Percentiles rank a stretch among this genome's conserved stretches.
These are phyloP conservation scores for Drosophila recens DNA, from an alignment of 2,888 invertebrate species.

Conservation along the genomic window DNA sequence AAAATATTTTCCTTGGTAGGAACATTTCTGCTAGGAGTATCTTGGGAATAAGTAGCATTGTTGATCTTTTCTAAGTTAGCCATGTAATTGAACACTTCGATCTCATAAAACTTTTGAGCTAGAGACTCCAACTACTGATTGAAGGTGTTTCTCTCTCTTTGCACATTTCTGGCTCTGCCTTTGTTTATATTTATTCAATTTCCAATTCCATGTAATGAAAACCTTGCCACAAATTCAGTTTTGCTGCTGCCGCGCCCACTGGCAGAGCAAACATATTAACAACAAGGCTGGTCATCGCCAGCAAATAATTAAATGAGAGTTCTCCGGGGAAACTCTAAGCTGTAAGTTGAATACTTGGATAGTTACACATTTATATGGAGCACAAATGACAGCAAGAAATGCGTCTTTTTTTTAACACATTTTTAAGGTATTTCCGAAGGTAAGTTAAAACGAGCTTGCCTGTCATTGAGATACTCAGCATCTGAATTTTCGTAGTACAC, in stretches of 20 bases:
- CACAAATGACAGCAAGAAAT: not conserved
- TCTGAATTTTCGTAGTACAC: not conserved
- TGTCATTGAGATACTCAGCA: not conserved
- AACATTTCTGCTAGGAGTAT: no score
- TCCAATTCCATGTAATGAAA: slow-evolving; percentile 3
- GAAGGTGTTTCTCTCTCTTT: no score
- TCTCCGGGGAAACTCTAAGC: not conserved
- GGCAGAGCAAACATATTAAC: slow-evolving; percentile 1
- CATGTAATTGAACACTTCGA: no score
- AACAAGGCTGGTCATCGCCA: not conserved
- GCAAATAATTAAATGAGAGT: not conserved
- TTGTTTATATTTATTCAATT: slow-evolving; percentile 23
- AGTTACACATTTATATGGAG: not conserved
- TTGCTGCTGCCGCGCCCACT: slow-evolving; percentile 1
- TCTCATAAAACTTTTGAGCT: no score
- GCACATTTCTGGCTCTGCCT: slow-evolving; percentile 1
- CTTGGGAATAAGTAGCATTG: no score
- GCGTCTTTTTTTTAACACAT: not conserved
- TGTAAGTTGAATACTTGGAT: not conserved
- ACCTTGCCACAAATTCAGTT: not conserved
- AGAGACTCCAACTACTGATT: no score
- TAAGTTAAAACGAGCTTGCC: not conserved
- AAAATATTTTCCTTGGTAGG: no score
- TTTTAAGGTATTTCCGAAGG: not conserved
- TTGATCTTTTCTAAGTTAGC: no score